Base-by-base conservation (phyloP, 2,797 vertebrate species). In the Etheostoma nigrum region DNA sequence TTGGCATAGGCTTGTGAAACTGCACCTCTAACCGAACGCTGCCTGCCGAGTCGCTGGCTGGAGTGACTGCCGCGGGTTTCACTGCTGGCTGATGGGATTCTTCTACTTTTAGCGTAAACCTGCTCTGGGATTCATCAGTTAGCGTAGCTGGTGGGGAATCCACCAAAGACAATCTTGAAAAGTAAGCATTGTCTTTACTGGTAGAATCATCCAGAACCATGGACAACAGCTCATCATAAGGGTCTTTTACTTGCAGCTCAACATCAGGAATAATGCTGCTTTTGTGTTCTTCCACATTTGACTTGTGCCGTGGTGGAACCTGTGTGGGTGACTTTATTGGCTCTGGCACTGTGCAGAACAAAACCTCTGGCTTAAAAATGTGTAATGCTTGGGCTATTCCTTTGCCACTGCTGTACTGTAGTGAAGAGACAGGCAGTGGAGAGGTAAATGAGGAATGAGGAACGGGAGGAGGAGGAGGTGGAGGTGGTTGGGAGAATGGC, bases 151-250 rank as follows among this genome's bases (percentile, higher is more conserved):
- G 21, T 5, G 63, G 44, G 19, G 36, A 72, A 52, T 76, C 66
- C 21, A 72, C 33, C 1, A 71, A 23, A 66, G 83, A 62, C 16
- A 19, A 36, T 33, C 40, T 78, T 4, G 58, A 55, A 27, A 47
- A 48, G 9, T 64, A 52, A 14, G 64, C 58, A 2, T 72, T 70
- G 16, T 81, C 82, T 67, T 73, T 54, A 44, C 65, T 52, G 42
- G 77, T 42, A 36, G 78, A 88, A 65, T 54, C 82, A 13, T 84
- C 86, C 58, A 89, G 63, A 66, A 92, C 79, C 82, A 89, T 71
- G 1, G 78, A 85, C 54, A 93, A 60, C 40, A 94, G 82, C 40
- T 91, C 88, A 3, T 94, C 91, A 16, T 93, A 93, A 12, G 94
- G 93, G 72, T 94, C 92, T 79, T 68, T 84, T 1, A 86, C 82